A percentile compares a stretch with the other conserved stretches of the same genome.
phyloP scores from a whole-genome alignment of 2,113 vertebrate genomes.

The Microcebus murinus region DNA sequence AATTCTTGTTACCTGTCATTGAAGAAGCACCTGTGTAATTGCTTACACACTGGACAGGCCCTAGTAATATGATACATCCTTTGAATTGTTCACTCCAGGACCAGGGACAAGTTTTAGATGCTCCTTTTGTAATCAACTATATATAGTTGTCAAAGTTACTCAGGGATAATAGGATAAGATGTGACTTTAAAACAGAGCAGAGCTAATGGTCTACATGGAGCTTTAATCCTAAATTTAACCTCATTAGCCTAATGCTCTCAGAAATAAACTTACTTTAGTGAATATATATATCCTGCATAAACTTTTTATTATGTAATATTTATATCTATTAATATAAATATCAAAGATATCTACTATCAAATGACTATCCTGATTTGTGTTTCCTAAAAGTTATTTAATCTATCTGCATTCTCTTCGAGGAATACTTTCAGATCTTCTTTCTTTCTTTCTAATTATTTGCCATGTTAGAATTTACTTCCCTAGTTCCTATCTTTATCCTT shows the following conservation, averaged over 20 bases:
- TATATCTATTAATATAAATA: neutral
- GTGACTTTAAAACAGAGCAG: neutral
- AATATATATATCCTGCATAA: neutral
- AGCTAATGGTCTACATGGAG: neutral
- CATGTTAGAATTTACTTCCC: neutral
- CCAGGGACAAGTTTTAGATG: neutral
- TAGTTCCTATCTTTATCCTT: constrained; percentile 34
- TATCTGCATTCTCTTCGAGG: neutral
- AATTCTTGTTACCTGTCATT: neutral
- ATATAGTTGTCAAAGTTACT: neutral
- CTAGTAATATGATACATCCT: neutral
- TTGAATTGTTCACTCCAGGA: neutral
- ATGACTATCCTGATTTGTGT: neutral
- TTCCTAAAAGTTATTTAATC: neutral
- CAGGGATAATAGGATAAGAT: neutral
- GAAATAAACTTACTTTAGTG: neutral
- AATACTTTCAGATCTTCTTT: neutral
- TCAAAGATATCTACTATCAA: neutral
- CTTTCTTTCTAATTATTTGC: constrained; percentile 9
- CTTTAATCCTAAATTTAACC: neutral
- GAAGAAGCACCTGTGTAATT: neutral
- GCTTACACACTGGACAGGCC: neutral
- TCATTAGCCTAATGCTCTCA: neutral
- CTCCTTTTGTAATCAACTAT: neutral
- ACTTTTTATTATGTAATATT: neutral